Evolutionary conservation across 2,113 vertebrate species (phyloP), one percentile per base, ranked within the genome.

Genomic region (Setophaga kirtlandii): DNA sequence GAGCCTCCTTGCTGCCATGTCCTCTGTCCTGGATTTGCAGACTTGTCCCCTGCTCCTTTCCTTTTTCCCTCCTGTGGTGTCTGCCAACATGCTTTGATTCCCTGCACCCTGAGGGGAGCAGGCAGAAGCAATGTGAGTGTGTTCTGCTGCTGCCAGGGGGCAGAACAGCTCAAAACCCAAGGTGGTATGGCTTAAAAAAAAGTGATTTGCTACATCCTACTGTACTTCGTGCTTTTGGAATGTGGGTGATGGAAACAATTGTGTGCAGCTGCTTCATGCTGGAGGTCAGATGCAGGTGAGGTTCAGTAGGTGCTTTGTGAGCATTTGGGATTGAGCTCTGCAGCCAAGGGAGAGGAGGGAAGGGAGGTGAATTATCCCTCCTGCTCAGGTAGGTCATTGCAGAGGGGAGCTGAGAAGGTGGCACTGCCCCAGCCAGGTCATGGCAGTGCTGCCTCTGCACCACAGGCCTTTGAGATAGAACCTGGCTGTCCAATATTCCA

Each of bases 401-500:
- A 31, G 55, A 35, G 22, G 9, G 13, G 63, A 28, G n/a, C 44
- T 24, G 70, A 46, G 64, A 30, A 42, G 44, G n/a, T 27, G 10
- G 10, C 15, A 4, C n/a, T 85, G 59, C 25, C 37, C 3, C 77
- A 3, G 6, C 14, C 35, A 31, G n/a, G 22, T 58, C 13, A 24
- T 28, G 37, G 15, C 33, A 25, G 49, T 22, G 24, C 74, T 41
- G 2, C 25, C 42, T 46, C 10, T 52, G 35, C 47, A 31, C 44
- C 42, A 8, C 15, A 15, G 49, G 20, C 23, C 35, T 49, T 64
- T 2, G 25, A 41, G 56, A n/a, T 33, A 47, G 23, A 78, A 3
- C 1, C 0, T 41, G 42, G 20, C 27, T 4, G 1, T 11, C 27
- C 60, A 28, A 0, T 30, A 5, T 27, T 65, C 33, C 1, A 3